Evolutionary conservation across 2,113 vertebrate genomes (phyloP).

Genomic region (Bos taurus): DNA sequence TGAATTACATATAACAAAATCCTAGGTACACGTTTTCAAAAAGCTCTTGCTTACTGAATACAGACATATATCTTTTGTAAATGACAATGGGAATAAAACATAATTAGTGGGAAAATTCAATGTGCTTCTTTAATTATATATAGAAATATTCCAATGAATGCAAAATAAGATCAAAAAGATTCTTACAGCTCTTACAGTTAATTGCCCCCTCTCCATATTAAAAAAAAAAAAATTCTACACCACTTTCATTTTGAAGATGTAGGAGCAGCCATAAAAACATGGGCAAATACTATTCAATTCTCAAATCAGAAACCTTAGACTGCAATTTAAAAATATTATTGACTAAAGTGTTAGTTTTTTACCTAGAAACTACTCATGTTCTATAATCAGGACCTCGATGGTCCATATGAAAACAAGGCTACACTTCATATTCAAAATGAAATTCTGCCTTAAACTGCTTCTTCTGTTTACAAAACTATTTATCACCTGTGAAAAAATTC

Average conservation of each 20-base stretch:
- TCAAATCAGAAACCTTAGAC: slow-evolving; percentile 29
- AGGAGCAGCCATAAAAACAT: slow-evolving; percentile 20
- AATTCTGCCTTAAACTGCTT: slow-evolving; percentile 56
- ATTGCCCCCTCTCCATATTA: not conserved
- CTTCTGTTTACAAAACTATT: slow-evolving; percentile 49
- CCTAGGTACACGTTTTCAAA: not conserved
- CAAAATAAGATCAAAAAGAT: not conserved
- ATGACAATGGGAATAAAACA: not conserved
- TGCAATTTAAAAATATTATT: not conserved
- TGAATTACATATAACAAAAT: not conserved
- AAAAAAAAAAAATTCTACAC: not conserved
- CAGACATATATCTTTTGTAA: not conserved
- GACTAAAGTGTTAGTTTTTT: not conserved
- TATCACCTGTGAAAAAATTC: not conserved
- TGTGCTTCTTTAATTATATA: not conserved
- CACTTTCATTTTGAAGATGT: not conserved
- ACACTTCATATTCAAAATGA: slow-evolving; percentile 60
- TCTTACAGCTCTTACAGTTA: not conserved
- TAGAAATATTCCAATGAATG: not conserved
- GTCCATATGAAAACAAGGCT: not conserved
- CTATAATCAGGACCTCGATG: not conserved
- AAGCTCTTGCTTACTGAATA: not conserved
- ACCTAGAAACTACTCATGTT: slow-evolving; percentile 48
- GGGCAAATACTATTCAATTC: not conserved
- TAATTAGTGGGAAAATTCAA: not conserved